Percentiles rank a stretch among this genome's conserved stretches.
phyloP scores from a whole-genome alignment of 2,888 invertebrate species.

The Epicampocera succincta region DNA sequence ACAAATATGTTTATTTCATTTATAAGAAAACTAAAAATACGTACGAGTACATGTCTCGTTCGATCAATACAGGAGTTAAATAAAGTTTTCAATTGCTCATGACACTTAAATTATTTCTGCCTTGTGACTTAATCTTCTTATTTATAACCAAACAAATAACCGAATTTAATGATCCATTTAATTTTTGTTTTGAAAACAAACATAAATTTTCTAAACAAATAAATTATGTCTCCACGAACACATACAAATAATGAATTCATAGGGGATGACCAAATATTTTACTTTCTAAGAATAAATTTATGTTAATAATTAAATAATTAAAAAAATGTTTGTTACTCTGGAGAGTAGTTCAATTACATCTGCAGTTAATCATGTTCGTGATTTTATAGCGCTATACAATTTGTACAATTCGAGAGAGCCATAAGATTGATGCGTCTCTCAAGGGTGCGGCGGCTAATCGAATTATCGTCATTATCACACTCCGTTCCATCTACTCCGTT shows the following conservation, averaged over 20 bases:
- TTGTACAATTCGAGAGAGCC: too few relatives aligned
- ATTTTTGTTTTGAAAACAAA: conserved; percentile 32
- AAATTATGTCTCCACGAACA: conserved; percentile 6
- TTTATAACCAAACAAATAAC: not conserved
- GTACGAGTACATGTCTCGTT: not conserved
- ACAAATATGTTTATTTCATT: too few relatives aligned
- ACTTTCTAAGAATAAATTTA: not conserved
- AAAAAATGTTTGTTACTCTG: too few relatives aligned
- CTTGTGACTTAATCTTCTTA: conserved; percentile 7
- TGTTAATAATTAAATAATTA: not conserved
- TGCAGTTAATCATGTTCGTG: too few relatives aligned
- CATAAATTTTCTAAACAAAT: conserved; percentile 36
- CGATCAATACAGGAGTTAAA: not conserved
- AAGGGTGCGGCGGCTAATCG: too few relatives aligned
- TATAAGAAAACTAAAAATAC: too few relatives aligned
- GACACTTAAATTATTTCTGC: not conserved
- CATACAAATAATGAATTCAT: not conserved
- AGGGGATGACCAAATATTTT: not conserved
- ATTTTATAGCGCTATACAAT: too few relatives aligned
- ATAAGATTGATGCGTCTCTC: too few relatives aligned
- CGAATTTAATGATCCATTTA: conserved; percentile 40
- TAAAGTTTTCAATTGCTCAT: not conserved
- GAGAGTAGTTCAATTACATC: too few relatives aligned
- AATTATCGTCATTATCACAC: too few relatives aligned
- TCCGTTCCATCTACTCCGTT: too few relatives aligned